Evolutionary conservation across 1,140 invertebrate species (phyloP).

Genomic region (Anastrepha ludens): DNA sequence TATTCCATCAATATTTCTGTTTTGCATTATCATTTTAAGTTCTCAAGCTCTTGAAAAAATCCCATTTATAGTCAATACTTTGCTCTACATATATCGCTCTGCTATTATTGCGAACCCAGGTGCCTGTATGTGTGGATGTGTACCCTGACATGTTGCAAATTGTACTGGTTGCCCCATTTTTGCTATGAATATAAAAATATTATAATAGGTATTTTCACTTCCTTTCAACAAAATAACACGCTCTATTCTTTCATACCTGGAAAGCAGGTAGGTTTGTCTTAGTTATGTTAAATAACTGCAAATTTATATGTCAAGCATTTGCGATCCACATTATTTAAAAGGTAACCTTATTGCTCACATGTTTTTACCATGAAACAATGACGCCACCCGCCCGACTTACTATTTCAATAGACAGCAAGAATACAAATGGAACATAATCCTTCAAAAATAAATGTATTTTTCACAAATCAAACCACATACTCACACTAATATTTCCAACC

Average conservation of each 20-base stretch:
- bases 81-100: no score
- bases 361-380: background rate
- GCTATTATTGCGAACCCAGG: no score
- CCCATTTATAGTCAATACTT: no score
- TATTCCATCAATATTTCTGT: no score
- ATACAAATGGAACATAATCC: background rate
- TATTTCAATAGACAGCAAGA: background rate
- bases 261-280: background rate
- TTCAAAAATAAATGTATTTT: background rate
- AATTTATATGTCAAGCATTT: conserved; percentile 21
- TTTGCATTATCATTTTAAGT: no score
- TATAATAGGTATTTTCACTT: background rate
- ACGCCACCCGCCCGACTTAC: background rate
- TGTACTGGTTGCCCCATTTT: background rate
- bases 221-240: background rate
- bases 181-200: background rate
- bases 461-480: background rate
- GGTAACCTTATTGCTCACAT: background rate
- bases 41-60: no score
- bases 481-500: background rate
- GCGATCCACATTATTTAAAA: background rate
- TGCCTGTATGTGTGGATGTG: no score
- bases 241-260: background rate
- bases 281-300: background rate
- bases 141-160: no score